Evolutionary conservation across 2,888 invertebrate species (phyloP).

Genomic region (Caradrina kadenii): DNA sequence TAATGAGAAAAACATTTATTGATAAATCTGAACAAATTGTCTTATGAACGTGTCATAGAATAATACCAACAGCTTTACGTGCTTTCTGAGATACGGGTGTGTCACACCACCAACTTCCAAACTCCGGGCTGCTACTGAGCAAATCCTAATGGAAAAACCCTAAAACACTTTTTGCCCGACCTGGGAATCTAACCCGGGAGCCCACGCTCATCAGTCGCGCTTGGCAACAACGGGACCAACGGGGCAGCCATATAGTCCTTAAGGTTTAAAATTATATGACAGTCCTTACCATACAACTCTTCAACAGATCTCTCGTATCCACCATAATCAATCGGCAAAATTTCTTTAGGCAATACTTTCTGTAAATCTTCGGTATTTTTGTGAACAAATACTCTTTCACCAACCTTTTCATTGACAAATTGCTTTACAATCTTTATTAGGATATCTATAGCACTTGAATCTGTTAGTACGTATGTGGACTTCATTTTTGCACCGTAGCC

Average conservation of each 20-base stretch:
- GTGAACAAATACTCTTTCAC: conserved; percentile 63
- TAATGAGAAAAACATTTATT: conserved; percentile 21
- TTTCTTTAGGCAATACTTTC: conserved; percentile 62
- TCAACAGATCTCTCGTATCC: conserved; percentile 67
- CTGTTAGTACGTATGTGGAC: conserved; percentile 67
- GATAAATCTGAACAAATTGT: background rate
- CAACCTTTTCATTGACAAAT: conserved; percentile 70
- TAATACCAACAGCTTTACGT: too few species aligned
- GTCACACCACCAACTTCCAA: too few species aligned
- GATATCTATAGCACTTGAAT: conserved; percentile 71
- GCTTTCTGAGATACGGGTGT: too few species aligned
- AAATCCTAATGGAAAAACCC: too few species aligned
- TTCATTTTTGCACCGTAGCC: conserved; percentile 68
- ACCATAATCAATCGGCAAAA: conserved; percentile 71
- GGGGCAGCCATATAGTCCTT: too few species aligned
- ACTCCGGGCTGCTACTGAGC: too few species aligned
- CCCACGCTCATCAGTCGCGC: too few species aligned
- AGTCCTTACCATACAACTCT: conserved; percentile 30
- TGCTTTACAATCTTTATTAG: conserved; percentile 69
- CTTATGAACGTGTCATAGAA: too few species aligned
- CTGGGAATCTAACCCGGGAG: too few species aligned
- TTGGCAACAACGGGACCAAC: too few species aligned
- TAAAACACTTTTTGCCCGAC: too few species aligned
- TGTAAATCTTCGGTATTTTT: conserved; percentile 62
- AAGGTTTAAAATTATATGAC: background rate